phyloP scores from a whole-genome alignment of 2,113 vertebrate species.

The Calypte anna region DNA sequence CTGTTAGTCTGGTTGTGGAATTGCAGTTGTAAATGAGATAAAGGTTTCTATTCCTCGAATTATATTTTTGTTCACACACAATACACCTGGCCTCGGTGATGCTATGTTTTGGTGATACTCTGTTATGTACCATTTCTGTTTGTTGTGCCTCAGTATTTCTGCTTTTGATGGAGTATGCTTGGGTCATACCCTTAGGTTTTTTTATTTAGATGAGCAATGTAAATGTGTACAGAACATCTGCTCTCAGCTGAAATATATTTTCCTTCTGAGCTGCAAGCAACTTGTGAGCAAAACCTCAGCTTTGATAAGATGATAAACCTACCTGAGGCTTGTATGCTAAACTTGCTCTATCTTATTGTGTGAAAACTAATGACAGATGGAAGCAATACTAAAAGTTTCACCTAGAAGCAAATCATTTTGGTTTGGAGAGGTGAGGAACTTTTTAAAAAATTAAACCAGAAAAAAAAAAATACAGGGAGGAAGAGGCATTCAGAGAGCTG shows the following conservation, averaged over 20 bases:
- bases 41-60: neutral
- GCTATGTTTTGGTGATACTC: too few relatives aligned
- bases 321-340: neutral
- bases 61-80: neutral
- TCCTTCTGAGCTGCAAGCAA: neutral
- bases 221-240: neutral
- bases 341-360: neutral
- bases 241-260: neutral
- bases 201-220: neutral
- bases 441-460: neutral
- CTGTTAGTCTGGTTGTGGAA: neutral
- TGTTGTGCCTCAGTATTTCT: neutral
- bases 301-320: neutral
- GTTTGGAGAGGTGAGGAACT: neutral
- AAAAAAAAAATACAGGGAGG: neutral
- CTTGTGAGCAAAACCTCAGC: neutral
- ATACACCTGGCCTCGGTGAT: neutral
- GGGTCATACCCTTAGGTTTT: neutral
- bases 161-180: neutral
- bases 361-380: neutral
- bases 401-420: neutral
- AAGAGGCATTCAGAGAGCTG: neutral
- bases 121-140: neutral
- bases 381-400: neutral
- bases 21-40: neutral